These are phyloP conservation scores for Orius insidiosus DNA, from an alignment of 1,140 invertebrate genomes.

Conservation along the genomic window DNA sequence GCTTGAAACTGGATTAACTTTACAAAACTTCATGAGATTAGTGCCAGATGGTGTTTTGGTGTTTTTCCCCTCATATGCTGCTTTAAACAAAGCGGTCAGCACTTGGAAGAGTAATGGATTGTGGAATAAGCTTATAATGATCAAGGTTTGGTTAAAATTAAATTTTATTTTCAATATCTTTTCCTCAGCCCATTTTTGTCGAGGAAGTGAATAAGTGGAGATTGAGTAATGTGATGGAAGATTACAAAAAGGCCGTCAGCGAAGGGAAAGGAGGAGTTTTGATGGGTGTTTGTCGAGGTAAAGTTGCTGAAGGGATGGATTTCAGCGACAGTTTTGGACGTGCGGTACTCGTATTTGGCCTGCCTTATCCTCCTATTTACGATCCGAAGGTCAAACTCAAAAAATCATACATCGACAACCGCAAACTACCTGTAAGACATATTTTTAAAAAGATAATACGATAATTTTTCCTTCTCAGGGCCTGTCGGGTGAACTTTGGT, in stretches of 20 bases:
- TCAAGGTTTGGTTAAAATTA: no score
- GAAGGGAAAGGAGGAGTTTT: slow-evolving; percentile 70
- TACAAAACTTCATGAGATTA: slow-evolving; percentile 61
- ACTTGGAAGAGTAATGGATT: slow-evolving; percentile 65
- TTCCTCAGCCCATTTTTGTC: slow-evolving; percentile 50
- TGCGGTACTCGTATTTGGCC: slow-evolving; percentile 87
- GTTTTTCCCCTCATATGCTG: slow-evolving; percentile 93
- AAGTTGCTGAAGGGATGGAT: slow-evolving; percentile 94
- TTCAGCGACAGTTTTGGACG: slow-evolving; percentile 91
- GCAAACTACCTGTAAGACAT: slow-evolving; percentile 22
- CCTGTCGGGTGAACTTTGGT: slow-evolving; percentile 21
- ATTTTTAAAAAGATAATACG: no score
- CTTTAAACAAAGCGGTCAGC: slow-evolving; percentile 65
- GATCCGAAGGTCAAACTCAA: slow-evolving; percentile 87
- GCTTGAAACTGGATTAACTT: slow-evolving; percentile 58
- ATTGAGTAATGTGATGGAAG: slow-evolving; percentile 61
- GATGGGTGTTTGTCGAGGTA: slow-evolving; percentile 90
- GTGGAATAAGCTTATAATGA: slow-evolving; percentile 57
- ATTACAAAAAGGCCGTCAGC: slow-evolving; percentile 69
- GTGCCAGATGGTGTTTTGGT: slow-evolving; percentile 89
- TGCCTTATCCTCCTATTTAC: slow-evolving; percentile 85
- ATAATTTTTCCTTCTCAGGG: slow-evolving; percentile 14
- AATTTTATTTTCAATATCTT: no score
- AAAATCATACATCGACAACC: slow-evolving; percentile 70
- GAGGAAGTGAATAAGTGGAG: slow-evolving; percentile 73